Evolutionary conservation across 2,113 vertebrate genomes (phyloP), one percentile per base, ranked within the genome.

Genomic region (Eudyptes chrysolophus): DNA sequence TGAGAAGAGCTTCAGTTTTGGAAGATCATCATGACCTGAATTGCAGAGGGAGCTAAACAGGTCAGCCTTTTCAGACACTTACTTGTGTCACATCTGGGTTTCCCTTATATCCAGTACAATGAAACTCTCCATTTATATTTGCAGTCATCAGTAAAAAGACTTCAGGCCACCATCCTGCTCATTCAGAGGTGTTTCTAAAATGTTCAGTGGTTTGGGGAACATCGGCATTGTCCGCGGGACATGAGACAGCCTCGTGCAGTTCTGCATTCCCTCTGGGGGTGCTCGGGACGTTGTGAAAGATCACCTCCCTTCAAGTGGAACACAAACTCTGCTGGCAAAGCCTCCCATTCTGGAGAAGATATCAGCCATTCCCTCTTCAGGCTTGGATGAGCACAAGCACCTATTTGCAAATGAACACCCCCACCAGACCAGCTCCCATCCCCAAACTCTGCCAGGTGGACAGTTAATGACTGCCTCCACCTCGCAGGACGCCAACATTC

Each of bases 161-260:
- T 87, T 46, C 48, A 64, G 78, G 55, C 10, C 52, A 65, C 6
- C 52, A 51, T 24, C 20, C 19, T 79, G n/a, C 26, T 68, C 26
- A 13, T 64, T 71, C 74, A 66, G 51, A 70, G 11, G n/a, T 7
- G 21, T 83, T 83, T 52, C n/a, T 61, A 27, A 86, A 70, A 32
- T 0, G 8, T 11, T 75, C 46, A 42, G 72, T 51, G 20, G 17
- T 60, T 78, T 62, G 46, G 27, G 65, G 42, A 66, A 9, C 1
- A 20, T 26, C 0, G 1, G 4, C 2, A 1, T 24, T 52, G 34
- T 42, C 54, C 0, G 0, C 0, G 4, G 54, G 27, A 78, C 0
- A 0, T 10, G 14, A 0, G 0, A 27, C 57, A 82, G 25, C 42
- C 16, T 57, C 0, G 0, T 0, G 0, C 1, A 7, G 30, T 36